Evolutionary conservation across 2,888 invertebrate genomes (phyloP), one percentile per base, ranked within the genome.

Genomic region (Zootermopsis nevadensis): DNA sequence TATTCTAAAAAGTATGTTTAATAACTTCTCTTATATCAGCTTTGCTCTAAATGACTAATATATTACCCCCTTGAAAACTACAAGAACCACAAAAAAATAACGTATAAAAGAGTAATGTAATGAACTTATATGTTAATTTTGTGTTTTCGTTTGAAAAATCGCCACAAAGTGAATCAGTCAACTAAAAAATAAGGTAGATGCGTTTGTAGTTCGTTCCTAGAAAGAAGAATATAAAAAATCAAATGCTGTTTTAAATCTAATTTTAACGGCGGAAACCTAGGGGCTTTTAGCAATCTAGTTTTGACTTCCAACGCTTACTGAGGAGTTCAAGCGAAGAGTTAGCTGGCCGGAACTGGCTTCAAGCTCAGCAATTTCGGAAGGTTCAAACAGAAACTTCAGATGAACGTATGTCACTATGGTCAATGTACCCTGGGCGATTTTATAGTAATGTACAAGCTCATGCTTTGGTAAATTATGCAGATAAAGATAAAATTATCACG

Each of bases 211-310:
- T 55, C 55, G 22, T 1, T n/a, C 6, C n/a, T 60, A 60, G 60
- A 60, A 60, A 60, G 22, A 33, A 69, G 69, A 33, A 77, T 53
- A 77, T 48, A 69, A 30, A 77, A 77, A 77, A 77, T 77, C 77
- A 77, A 77, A 77, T 77, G 77, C 55, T 77, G 77, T 77, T 77
- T 77, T 53, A 77, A 77, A 77, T 55, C 77, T 77, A 77, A 77
- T 77, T 77, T 55, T 55, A 77, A 33, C 77, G 77, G 77, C 55
- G 77, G 33, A 77, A 24, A 55, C 31, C 48, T 30, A 31, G 31
- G n/a, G 77, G 77, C 77, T 77, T 19, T 30, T 77, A 31, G 77
- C 77, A 77, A 77, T 77, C 77, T 77, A 77, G 77, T 77, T 69
- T 77, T 77, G 77, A 77, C 77, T 42, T 48, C 55, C 55, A 19